A percentile compares a stretch with the other conserved stretches of the same genome.
These are phyloP conservation scores for Epinephelus awoara DNA, from an alignment of 2,797 vertebrate species.

Conservation along the genomic window DNA sequence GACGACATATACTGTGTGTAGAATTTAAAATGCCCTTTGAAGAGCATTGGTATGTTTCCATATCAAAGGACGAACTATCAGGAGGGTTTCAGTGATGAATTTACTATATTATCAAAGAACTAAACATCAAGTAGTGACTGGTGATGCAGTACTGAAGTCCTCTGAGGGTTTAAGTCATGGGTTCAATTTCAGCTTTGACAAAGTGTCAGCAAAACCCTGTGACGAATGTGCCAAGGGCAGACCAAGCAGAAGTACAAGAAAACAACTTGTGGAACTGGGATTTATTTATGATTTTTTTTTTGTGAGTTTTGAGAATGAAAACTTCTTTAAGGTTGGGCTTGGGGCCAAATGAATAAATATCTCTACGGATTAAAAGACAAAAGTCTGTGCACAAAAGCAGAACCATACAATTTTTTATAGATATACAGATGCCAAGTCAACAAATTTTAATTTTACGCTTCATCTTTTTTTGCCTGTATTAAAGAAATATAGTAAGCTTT, in stretches of 20 bases:
- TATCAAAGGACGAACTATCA: conserved; percentile 16
- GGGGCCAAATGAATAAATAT: background rate
- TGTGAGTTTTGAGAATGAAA: conserved; percentile 15
- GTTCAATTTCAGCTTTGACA: background rate
- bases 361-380: background rate
- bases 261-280: background rate
- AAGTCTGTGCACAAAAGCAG: background rate
- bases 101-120: conserved; percentile 4
- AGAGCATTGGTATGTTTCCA: background rate
- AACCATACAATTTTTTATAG: background rate
- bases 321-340: background rate
- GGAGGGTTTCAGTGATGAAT: background rate
- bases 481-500: no score
- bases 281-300: background rate
- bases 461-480: no score
- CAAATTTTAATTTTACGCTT: no score
- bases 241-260: background rate
- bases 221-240: background rate
- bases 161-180: background rate
- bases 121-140: conserved; percentile 4
- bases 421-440: no score
- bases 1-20: background rate
- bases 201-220: conserved; percentile 1
- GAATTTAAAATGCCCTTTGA: conserved; percentile 13
- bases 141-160: background rate